Conservation (phyloP, 2,797 vertebrate species). For the Macropodus opercularis region DNA sequence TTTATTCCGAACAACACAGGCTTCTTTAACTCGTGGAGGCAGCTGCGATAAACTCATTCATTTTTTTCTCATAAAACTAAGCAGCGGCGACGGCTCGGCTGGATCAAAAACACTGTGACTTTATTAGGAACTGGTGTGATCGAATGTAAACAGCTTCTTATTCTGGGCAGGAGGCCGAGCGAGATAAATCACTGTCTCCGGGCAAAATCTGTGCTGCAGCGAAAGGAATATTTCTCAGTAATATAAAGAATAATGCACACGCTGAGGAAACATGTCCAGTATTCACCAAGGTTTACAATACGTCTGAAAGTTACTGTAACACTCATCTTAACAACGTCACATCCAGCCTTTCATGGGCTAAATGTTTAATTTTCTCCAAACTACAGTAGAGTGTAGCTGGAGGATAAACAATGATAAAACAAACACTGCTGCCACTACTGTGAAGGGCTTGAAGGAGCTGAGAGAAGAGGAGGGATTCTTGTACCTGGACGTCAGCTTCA, state of each 20-base stretch:
- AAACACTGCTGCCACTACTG: too few relatives aligned
- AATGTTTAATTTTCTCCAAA: too few relatives aligned
- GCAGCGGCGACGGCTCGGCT: neutral
- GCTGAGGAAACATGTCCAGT: neutral
- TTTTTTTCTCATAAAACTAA: conserved; percentile 14
- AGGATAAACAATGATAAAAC: too few relatives aligned
- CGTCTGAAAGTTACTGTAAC: neutral
- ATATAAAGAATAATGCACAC: conserved; percentile 9
- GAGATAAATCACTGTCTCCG: conserved; percentile 21
- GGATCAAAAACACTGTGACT: conserved; percentile 5
- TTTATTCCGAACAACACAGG: neutral
- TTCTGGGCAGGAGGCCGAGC: conserved; percentile 44
- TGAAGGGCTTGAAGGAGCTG: too few relatives aligned
- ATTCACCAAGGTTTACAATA: neutral
- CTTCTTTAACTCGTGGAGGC: conserved; percentile 6
- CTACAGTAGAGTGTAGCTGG: too few relatives aligned
- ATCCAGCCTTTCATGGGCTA: neutral
- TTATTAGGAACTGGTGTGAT: conserved; percentile 23
- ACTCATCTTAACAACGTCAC: neutral
- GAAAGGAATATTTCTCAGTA: conserved; percentile 8
- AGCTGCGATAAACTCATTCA: conserved; percentile 3
- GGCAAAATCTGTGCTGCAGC: conserved; percentile 3
- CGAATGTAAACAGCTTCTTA: conserved; percentile 37
- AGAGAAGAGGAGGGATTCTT: too few relatives aligned
- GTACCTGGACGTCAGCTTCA: too few relatives aligned